Evolutionary conservation across 2,113 vertebrate genomes (phyloP), one percentile per base, ranked within the genome.

Genomic region (Delphinus delphis): DNA sequence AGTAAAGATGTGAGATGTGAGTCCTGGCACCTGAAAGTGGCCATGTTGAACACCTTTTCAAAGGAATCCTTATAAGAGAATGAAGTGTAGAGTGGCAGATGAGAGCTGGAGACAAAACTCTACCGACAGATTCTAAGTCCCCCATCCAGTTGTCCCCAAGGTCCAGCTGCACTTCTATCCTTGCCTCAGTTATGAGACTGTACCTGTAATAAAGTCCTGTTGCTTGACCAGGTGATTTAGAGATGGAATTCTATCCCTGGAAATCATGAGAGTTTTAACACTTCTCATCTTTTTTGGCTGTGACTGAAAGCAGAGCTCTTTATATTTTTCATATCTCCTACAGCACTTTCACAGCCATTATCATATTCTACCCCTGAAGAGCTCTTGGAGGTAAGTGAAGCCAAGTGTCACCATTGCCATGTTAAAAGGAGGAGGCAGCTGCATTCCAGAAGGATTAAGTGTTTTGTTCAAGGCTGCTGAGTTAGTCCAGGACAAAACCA

Each of bases 401-500:
- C 68, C 62, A 68, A 33, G 25, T 41, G 33, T 77, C 21, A 36
- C 70, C 58, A 84, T 31, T 41, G 15, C 62, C 31, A 47, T 83
- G 80, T 97, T n/a, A 62, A 91, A 88, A 67, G 65, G 53, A 76
- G 53, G 28, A 36, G 11, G 10, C 17, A 26, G 15, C 41, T 74
- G 21, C 7, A n/a, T 74, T 50, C 79, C 28, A 33, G 58, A 93
- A 90, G 68, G 62, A 65, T 50, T 68, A 38, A 50, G 55, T 92
- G 68, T 65, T 96, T 87, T 18, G 10, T 89, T 55, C 65, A 63
- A 85, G 71, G 55, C 63, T 86, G 31, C 68, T 41, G 18, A 92
- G 21, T 92, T 83, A 76, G 73, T 68, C 44, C 63, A 83, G 73
- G 26, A 89, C 58, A 93, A 93, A 97, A 88, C 5, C n/a, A 96